A percentile compares a stretch with the other conserved stretches of the same genome.
phyloP scores from a whole-genome alignment of 2,113 vertebrate genomes.

The Bos taurus region DNA sequence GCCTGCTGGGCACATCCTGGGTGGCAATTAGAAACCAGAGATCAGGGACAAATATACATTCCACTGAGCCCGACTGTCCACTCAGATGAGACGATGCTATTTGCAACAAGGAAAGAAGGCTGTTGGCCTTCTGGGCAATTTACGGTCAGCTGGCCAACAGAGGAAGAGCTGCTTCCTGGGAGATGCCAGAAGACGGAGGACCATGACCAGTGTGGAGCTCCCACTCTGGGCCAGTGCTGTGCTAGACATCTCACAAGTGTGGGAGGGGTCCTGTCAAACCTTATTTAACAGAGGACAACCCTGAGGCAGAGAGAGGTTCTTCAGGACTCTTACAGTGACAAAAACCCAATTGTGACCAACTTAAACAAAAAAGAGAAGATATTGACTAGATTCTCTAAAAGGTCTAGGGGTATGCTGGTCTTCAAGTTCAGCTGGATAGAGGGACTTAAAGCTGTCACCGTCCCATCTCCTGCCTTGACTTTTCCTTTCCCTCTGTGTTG shows the following conservation, averaged over 20 bases:
- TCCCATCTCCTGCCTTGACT: background rate
- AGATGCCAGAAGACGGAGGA: background rate
- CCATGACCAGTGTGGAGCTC: background rate
- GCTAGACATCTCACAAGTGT: background rate
- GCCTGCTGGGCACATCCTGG: background rate
- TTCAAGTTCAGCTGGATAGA: background rate
- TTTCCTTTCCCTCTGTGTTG: background rate
- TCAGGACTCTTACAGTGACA: background rate
- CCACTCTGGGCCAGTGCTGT: background rate
- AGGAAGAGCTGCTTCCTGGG: background rate
- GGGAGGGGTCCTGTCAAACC: background rate
- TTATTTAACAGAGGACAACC: background rate
- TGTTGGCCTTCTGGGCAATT: background rate
- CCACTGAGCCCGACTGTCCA: background rate
- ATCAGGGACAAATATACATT: slow-evolving; percentile 12
- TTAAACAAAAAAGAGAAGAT: slow-evolving; percentile 3
- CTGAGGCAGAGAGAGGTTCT: background rate
- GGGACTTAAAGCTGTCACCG: background rate
- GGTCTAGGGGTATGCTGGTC: background rate
- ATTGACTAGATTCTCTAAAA: background rate
- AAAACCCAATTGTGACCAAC: background rate
- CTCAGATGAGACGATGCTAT: background rate
- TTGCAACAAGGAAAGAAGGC: slow-evolving; percentile 7
- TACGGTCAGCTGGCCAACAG: background rate
- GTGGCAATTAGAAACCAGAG: slow-evolving; percentile 49